phyloP scores from a whole-genome alignment of 2,113 vertebrate genomes.

The Manacus vitellinus region DNA sequence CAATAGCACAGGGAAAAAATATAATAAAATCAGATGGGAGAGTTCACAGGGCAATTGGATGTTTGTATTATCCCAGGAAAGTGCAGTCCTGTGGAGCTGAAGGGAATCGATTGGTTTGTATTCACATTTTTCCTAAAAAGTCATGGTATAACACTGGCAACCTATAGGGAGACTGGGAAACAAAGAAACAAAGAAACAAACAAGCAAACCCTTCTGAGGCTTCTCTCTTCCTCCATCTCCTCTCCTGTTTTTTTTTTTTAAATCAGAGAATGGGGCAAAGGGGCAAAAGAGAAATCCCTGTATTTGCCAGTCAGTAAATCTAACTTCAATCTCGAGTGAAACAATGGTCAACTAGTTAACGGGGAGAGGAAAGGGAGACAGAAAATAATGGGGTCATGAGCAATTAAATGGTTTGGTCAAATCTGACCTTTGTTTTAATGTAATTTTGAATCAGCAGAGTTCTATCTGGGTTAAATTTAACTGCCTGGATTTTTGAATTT shows the following conservation, averaged over 20 bases:
- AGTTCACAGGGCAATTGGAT: background rate
- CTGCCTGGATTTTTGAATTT: background rate
- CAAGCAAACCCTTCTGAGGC: background rate
- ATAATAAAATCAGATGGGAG: background rate
- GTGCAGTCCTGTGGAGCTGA: background rate
- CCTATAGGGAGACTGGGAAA: background rate
- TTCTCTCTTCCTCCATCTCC: background rate
- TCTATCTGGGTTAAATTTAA: background rate
- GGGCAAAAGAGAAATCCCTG: constrained; percentile 30
- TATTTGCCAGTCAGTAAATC: constrained; percentile 36
- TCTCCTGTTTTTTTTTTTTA: background rate
- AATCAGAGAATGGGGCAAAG: background rate
- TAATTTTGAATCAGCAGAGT: background rate
- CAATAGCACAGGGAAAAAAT: background rate
- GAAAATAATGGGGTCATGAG: background rate
- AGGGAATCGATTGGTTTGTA: background rate
- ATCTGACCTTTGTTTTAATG: background rate
- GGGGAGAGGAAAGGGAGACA: background rate
- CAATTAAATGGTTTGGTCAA: constrained; percentile 26
- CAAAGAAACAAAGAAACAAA: background rate
- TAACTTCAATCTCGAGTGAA: background rate
- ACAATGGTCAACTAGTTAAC: constrained; percentile 16
- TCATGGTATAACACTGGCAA: background rate
- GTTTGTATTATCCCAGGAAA: background rate
- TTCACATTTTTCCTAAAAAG: background rate